Conservation (phyloP, 1,140 invertebrate genomes). For the Luehdorfia chinensis region DNA sequence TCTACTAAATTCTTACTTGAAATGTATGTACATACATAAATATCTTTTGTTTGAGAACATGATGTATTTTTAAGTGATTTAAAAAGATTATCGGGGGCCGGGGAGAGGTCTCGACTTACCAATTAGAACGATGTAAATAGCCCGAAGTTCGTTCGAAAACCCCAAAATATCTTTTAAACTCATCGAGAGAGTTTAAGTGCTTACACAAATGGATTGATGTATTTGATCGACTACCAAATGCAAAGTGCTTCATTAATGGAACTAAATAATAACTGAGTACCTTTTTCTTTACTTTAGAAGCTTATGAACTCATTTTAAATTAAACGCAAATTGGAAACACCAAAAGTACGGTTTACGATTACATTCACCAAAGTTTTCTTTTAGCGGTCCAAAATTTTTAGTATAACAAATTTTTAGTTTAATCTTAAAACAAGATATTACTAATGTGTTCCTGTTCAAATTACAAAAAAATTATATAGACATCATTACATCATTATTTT, state of each 20-base stretch:
- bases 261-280: conserved; percentile 16
- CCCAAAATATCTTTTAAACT: conserved; percentile 38
- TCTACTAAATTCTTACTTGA: too few species aligned
- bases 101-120: conserved; percentile 33
- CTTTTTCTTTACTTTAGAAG: conserved; percentile 16
- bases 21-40: background rate
- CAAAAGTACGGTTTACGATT: too few species aligned
- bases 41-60: conserved; percentile 47
- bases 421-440: too few species aligned
- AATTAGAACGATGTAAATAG: conserved; percentile 50
- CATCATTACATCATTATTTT: too few species aligned
- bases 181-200: conserved; percentile 43
- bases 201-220: conserved; percentile 37
- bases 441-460: too few species aligned
- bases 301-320: conserved; percentile 13
- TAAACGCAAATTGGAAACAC: conserved; percentile 6
- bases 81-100: conserved; percentile 37
- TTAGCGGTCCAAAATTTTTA: too few species aligned
- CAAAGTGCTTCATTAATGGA: conserved; percentile 22
- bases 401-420: too few species aligned
- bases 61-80: conserved; percentile 61
- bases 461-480: too few species aligned
- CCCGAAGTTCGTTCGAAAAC: conserved; percentile 31
- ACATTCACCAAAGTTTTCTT: too few species aligned
- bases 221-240: conserved; percentile 35